Conservation (phyloP, 2,113 vertebrate genomes). For the Scopus umbretta region DNA sequence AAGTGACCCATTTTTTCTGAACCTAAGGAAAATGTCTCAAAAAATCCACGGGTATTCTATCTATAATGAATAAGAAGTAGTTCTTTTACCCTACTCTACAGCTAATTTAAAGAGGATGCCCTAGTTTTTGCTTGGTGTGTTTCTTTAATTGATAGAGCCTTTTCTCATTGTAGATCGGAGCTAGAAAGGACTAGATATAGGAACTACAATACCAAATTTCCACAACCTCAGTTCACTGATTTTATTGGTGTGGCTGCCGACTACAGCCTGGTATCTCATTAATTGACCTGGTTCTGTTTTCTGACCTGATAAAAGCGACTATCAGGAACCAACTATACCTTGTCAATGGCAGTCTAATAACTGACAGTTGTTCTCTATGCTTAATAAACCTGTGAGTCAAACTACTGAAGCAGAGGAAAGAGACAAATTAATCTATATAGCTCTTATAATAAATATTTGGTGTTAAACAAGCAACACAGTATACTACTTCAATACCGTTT, state of each 20-base stretch:
- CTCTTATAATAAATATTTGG: not conserved
- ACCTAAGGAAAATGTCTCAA: conserved; percentile 33
- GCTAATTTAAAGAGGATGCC: conserved; percentile 45
- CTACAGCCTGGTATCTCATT: not conserved
- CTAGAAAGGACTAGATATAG: not conserved
- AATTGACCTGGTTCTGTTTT: not conserved
- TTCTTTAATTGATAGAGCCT: conserved; percentile 45
- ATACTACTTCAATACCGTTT: not conserved
- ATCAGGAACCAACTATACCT: not conserved
- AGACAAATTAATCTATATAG: not conserved
- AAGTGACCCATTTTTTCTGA: conserved; percentile 56
- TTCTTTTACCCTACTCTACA: not conserved
- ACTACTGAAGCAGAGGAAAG: not conserved
- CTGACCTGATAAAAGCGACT: not conserved
- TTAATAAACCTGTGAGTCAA: not conserved
- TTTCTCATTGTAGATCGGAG: conserved; percentile 3
- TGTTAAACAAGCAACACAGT: not conserved
- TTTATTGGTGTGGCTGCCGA: not conserved
- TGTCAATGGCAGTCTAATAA: not conserved
- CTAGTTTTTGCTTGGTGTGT: conserved; percentile 38
- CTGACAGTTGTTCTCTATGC: not conserved
- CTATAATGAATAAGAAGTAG: conserved; percentile 46
- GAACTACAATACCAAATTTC: not conserved
- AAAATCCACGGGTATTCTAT: conserved; percentile 44
- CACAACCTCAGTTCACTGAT: not conserved